These are phyloP conservation scores for Pachycephala philippinensis DNA, from an alignment of 2,113 vertebrate genomes.

Conservation along the genomic window DNA sequence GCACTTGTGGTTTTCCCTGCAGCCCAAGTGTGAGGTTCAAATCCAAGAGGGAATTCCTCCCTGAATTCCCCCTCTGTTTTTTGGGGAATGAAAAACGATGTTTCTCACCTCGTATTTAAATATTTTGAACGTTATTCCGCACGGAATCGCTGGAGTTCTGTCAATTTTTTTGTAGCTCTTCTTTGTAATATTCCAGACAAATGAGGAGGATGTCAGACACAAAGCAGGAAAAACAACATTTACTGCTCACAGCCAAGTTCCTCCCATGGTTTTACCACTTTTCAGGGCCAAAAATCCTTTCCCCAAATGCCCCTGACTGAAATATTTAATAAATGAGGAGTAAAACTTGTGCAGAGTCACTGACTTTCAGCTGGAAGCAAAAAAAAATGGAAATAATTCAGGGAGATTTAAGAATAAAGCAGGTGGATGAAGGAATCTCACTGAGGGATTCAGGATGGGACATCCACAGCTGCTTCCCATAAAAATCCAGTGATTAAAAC, in stretches of 20 bases:
- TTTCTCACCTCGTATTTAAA: background rate
- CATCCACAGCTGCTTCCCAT: background rate
- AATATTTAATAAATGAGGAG: background rate
- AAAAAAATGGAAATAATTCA: background rate
- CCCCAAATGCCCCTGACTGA: background rate
- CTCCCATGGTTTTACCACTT: background rate
- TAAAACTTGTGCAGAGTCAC: background rate
- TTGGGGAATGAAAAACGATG: background rate
- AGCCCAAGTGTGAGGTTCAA: background rate
- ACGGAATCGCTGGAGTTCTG: background rate
- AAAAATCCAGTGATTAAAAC: background rate
- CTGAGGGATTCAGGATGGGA: background rate
- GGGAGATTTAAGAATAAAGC: background rate
- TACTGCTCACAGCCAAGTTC: background rate
- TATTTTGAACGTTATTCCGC: background rate
- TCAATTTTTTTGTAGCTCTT: background rate
- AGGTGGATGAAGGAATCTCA: background rate
- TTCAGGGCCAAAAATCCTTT: background rate
- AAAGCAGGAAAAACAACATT: background rate
- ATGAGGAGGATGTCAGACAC: background rate
- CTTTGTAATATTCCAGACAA: background rate
- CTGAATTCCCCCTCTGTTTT: background rate
- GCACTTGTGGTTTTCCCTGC: background rate
- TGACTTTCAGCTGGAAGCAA: background rate
- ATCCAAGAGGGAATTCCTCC: background rate